Base-by-base conservation (phyloP, 53 echinoderm and acorn worm genomes). In the Actinopyga echinites region DNA sequence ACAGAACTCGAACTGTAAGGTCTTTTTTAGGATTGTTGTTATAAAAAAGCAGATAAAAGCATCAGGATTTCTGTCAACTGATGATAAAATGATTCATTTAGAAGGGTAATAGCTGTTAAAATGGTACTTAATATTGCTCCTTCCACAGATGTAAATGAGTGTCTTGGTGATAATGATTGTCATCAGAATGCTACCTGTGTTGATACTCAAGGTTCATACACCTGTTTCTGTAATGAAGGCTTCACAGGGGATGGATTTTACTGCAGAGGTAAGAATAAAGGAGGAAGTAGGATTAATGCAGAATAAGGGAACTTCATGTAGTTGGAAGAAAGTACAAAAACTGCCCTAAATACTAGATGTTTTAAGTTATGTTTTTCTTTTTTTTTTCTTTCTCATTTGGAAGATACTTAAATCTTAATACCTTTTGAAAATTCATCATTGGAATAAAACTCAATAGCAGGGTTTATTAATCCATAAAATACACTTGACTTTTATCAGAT, bases 221-320 rank as follows among this genome's bases (percentile, higher is more conserved):
- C 60, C 8, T 95, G 95, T 31, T 30, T 37, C 1, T 95, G 95
- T 83, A 69, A 80, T 29, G 78, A 81, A 6, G 94, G 89, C 2
- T 94, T 79, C 61, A 59, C 73, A 24, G 94, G 94, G 10, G 89
- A 94, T 77, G 94, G 94, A 3, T 49, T 91, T 31, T 63, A 79
- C 20, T 93, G 93, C 53, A 86, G 79, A 83, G 92, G 92, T 92
- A 67, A 91, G 77, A 23, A 49, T 49, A 15, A 49, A 49, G 0
- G 63, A 49, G 0, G 63, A 24, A 17, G 31, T 23, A 30, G 21
- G n/a, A 13, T 31, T 30, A 20, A 30, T 31, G 13, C 15, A 31
- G 11, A 1, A 11, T n/a, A n/a, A n/a, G n/a, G n/a, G n/a, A n/a
- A n/a, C n/a, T n/a, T n/a, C n/a, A n/a, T n/a, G n/a, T n/a, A n/a